These are phyloP conservation scores for Actinia tenebrosa DNA, from an alignment of 64 coral and sea anemone genomes.

Conservation along the genomic window DNA sequence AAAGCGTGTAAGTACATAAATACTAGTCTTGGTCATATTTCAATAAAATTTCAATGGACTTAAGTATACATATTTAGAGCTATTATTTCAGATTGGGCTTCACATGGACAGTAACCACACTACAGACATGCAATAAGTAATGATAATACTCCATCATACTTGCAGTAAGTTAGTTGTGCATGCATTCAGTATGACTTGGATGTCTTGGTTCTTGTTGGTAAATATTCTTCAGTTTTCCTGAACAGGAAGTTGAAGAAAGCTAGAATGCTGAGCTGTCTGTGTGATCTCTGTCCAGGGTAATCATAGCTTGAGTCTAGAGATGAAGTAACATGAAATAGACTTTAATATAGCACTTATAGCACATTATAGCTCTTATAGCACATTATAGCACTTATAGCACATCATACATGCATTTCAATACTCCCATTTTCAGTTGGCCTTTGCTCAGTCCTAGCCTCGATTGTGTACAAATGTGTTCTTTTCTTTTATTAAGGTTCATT, in stretches of 20 bases:
- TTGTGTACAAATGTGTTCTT: too few species aligned
- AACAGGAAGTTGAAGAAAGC: conserved; percentile 87
- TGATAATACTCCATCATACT: neutral
- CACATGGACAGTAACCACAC: too few species aligned
- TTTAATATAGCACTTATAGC: too few species aligned
- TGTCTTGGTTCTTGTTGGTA: conserved; percentile 75
- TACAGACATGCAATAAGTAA: neutral
- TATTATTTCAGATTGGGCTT: neutral
- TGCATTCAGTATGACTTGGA: conserved; percentile 46
- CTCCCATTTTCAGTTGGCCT: too few species aligned
- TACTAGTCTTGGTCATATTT: too few species aligned
- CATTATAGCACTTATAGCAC: too few species aligned
- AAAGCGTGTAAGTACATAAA: too few species aligned
- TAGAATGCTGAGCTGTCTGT: conserved; percentile 66
- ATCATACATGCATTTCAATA: too few species aligned
- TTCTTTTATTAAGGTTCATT: too few species aligned
- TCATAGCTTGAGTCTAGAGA: conserved; percentile 55
- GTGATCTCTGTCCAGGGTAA: conserved; percentile 74
- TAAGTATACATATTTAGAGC: neutral
- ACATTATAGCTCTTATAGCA: too few species aligned
- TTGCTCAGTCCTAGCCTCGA: too few species aligned
- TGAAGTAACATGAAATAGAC: neutral
- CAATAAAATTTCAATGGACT: too few species aligned
- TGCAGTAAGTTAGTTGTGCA: neutral
- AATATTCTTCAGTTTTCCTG: conserved; percentile 78